Evolutionary conservation across 2,113 vertebrate genomes (phyloP).

Genomic region (Pachycephala philippinensis): DNA sequence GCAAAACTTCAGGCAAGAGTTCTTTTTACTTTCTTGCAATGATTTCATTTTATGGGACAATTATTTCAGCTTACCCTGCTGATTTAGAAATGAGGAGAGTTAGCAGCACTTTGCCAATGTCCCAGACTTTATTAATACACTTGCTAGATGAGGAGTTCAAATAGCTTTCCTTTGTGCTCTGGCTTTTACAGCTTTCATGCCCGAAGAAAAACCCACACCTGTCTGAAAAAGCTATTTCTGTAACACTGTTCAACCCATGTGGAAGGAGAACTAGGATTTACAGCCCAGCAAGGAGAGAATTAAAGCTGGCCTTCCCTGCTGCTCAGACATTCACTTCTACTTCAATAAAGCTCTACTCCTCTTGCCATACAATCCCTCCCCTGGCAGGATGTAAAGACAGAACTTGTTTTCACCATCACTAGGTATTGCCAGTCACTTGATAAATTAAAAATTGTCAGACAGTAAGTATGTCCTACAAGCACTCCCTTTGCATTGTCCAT

Average conservation of each 20-base stretch:
- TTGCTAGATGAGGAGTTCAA: constrained; percentile 1
- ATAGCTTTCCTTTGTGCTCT: not conserved
- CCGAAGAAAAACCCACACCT: not conserved
- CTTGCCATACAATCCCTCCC: not conserved
- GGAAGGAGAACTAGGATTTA: not conserved
- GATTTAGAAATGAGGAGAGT: not conserved
- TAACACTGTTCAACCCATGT: not conserved
- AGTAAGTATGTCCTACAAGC: not conserved
- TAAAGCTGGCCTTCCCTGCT: not conserved
- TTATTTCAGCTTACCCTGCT: not conserved
- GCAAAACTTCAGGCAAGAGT: not conserved
- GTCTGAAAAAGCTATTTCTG: not conserved
- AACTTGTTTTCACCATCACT: not conserved
- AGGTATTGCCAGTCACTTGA: not conserved
- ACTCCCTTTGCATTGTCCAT: not conserved
- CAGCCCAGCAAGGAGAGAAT: not conserved
- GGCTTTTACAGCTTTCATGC: not conserved
- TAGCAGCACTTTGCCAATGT: not conserved
- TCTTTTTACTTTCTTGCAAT: not conserved
- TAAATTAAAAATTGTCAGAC: not conserved
- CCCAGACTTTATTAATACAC: not conserved
- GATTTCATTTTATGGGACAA: not conserved
- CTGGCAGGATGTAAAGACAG: not conserved
- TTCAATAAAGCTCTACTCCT: not conserved
- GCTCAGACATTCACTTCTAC: not conserved